phyloP scores from a whole-genome alignment of 2,888 invertebrate genomes.

The Tuta absoluta region DNA sequence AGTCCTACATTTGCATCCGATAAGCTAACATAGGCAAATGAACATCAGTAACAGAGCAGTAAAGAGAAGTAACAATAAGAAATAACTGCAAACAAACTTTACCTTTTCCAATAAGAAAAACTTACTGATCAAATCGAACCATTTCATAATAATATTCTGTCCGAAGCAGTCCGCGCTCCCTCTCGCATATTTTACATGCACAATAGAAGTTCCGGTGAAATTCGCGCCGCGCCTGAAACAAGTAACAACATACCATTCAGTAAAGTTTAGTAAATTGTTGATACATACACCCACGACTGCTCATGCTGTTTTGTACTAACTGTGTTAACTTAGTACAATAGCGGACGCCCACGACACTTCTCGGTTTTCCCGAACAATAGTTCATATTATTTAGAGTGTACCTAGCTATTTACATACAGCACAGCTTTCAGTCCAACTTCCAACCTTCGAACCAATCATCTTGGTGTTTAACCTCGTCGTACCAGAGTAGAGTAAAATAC shows the following conservation, averaged over 20 bases:
- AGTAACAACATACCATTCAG: slow-evolving; percentile 19
- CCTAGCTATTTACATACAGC: neutral
- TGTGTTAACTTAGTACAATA: neutral
- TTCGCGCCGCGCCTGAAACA: slow-evolving; percentile 68
- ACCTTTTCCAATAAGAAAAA: slow-evolving; percentile 27
- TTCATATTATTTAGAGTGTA: neutral
- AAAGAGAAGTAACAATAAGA: no score
- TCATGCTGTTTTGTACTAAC: neutral
- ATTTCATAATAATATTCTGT: slow-evolving; percentile 77
- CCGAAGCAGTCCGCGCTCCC: slow-evolving; percentile 71
- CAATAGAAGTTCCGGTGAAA: slow-evolving; percentile 69
- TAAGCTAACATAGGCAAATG: no score
- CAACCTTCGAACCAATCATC: no score
- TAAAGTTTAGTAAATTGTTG: slow-evolving; percentile 1
- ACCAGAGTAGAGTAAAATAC: no score
- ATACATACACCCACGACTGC: neutral
- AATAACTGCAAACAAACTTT: no score
- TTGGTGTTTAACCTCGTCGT: no score
- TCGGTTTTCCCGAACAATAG: neutral
- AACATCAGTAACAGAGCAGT: no score
- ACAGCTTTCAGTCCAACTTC: no score
- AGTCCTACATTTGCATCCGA: no score
- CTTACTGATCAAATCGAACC: slow-evolving; percentile 78
- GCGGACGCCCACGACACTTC: neutral
- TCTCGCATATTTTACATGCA: slow-evolving; percentile 69